Base-by-base conservation (phyloP, 2,113 vertebrate species). In the Paraplagusia blochii region DNA sequence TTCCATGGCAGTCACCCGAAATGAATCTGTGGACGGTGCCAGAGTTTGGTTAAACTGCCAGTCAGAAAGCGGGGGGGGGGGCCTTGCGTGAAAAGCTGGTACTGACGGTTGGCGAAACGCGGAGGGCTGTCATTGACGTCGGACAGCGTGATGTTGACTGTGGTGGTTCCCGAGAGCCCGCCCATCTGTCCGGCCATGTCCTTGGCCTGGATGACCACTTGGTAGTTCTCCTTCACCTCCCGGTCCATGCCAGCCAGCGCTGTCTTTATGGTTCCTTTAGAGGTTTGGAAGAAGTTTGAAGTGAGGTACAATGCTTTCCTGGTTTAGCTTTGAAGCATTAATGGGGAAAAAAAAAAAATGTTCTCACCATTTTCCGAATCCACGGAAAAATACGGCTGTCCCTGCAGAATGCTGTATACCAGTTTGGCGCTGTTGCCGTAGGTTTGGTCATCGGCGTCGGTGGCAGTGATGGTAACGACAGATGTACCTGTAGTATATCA, bases 161-260 rank as follows among this genome's bases (percentile, higher is more conserved):
- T 96, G 1, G 97, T 94, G 43, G 96, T 98, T 1, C 96, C 97
- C 7, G 96, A 98, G 13, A 98, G 75, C 7, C 97, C 97, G 0
- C 97, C 97, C 95, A 97, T 98, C 87, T 99, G 97, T 18, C 97
- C 97, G 0, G 95, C 97, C 97, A 99, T 99, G 84, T 99, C 97
- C 45, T 98, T 99, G 3, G 96, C 97, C 75, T 99, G 97, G 79
- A 98, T 98, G 58, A 99, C 94, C 48, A 99, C 96, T 89, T 98
- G 95, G 74, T 98, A 99, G n/a, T 94, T 90, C 17, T 98, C 97
- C 53, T 91, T 91, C n/a, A 97, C 94, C 88, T 99, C 97, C 79
- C 97, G 89, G 78, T 95, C 95, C 97, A 99, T 99, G 61, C 95
- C 94, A 0, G 95, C 93, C 16, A 99, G 87, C 22, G 96, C 95